Evolutionary conservation across 2,888 invertebrate species (phyloP), one percentile per base, ranked within the genome.

Genomic region (Euspilapteryx auroguttella): DNA sequence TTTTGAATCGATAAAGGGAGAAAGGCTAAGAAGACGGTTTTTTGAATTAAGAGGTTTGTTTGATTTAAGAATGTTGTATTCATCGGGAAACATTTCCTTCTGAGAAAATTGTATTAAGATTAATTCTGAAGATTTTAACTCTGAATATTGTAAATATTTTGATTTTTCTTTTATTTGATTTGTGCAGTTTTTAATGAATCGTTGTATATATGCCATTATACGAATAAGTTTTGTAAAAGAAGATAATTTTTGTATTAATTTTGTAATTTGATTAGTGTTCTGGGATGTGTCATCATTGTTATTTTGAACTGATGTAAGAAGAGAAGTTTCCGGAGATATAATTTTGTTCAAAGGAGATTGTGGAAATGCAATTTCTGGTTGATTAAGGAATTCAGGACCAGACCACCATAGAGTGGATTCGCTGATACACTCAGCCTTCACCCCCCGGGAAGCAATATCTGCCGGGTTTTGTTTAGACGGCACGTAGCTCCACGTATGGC

Each of bases 401-500:
- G 13, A 24, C 4, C 10, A 22, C 10, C n/a, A 22, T n/a, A n/a
- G n/a, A n/a, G n/a, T n/a, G n/a, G n/a, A n/a, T n/a, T n/a, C n/a
- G n/a, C n/a, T n/a, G n/a, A n/a, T n/a, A n/a, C n/a, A n/a, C n/a
- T n/a, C n/a, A n/a, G n/a, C n/a, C n/a, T n/a, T n/a, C n/a, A n/a
- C n/a, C n/a, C n/a, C n/a, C n/a, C n/a, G n/a, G n/a, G n/a, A n/a
- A n/a, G n/a, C n/a, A n/a, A n/a, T n/a, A n/a, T n/a, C 41, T 3
- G 42, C 41, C 3, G 44, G 42, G 27, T 44, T 44, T 8, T 31
- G 14, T 6, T 30, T 12, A 1, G 40, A 37, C 6, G 43, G 39
- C 8, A 47, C 41, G 29, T 44, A 39, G 14, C 36, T 24, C 43
- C 40, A 43, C 6, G 24, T 28, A 15, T 31, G 17, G 10, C 32